Evolutionary conservation across 2,113 vertebrate genomes (phyloP).

Genomic region (Seriola aureovittata): DNA sequence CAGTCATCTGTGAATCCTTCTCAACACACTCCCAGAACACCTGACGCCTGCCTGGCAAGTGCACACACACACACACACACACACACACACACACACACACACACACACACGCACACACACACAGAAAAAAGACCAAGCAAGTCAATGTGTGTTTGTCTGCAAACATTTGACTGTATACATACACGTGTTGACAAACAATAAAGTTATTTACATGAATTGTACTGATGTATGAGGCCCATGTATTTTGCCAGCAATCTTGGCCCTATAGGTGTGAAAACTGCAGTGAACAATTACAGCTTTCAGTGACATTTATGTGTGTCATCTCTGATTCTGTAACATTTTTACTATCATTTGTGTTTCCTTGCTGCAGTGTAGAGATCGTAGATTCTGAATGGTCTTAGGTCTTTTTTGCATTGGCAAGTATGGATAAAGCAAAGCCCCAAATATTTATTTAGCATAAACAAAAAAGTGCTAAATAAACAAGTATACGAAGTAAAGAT

Average conservation of each 20-base stretch:
- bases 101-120: no score
- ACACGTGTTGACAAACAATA: background rate
- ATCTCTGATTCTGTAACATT: background rate
- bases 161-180: background rate
- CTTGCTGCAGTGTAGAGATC: background rate
- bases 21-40: conserved; percentile 89
- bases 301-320: background rate
- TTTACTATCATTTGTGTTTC: background rate
- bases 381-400: background rate
- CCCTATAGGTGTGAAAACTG: background rate
- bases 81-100: conserved; percentile 12
- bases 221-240: background rate
- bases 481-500: background rate
- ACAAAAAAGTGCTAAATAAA: background rate
- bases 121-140: background rate
- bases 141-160: conserved; percentile 6
- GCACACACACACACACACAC: conserved; percentile 10
- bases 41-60: conserved; percentile 71
- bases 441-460: background rate
- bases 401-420: background rate
- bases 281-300: background rate
- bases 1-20: conserved; percentile 85
- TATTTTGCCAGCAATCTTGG: background rate
- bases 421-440: background rate
- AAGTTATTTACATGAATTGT: no score